Conservation (phyloP, 2,113 vertebrate species). For the Cyphomyrus discorhynchus region DNA sequence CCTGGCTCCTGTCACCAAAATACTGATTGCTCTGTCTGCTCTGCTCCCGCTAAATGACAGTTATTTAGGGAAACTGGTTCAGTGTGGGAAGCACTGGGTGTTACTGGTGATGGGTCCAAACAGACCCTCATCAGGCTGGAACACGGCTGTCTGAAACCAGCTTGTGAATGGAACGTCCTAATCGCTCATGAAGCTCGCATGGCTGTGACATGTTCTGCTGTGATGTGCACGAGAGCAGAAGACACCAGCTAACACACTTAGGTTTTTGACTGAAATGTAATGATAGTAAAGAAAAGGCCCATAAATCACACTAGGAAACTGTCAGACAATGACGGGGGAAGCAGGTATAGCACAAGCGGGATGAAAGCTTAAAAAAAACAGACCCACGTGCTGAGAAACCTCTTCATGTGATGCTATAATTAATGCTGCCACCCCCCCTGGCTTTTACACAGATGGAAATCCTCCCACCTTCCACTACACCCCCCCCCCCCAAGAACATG, state of each 20-base stretch:
- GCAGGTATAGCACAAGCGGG: background rate
- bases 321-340: background rate
- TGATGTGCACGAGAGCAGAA: background rate
- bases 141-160: background rate
- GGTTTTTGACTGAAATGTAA: background rate
- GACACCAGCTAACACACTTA: background rate
- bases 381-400: background rate
- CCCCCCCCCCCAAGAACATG: constrained; percentile 27
- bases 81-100: background rate
- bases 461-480: background rate
- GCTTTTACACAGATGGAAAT: background rate
- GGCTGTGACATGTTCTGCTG: background rate
- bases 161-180: background rate
- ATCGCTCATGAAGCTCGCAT: background rate
- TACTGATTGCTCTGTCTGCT: background rate
- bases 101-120: background rate
- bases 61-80: constrained; percentile 22
- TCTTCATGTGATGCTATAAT: constrained; percentile 34
- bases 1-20: constrained; percentile 3
- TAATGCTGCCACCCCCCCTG: constrained; percentile 22
- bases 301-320: background rate
- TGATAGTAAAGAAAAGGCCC: background rate
- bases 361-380: background rate
- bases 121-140: background rate
- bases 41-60: background rate